Evolutionary conservation across 2,888 invertebrate genomes (phyloP).

Genomic region (Notodonta ziczac): DNA sequence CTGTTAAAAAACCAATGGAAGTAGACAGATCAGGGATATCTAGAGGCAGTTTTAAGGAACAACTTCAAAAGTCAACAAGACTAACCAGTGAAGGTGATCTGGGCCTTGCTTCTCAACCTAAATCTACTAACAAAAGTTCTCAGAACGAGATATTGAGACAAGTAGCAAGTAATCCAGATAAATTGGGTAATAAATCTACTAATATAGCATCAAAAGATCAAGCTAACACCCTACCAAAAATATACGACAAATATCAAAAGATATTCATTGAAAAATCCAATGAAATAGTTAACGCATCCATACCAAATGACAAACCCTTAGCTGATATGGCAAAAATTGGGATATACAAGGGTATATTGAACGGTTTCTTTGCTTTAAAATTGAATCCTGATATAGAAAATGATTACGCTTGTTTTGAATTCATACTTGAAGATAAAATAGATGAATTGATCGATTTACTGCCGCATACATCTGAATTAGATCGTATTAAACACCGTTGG

Average conservation of each 20-base stretch:
- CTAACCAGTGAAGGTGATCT: conserved; percentile 4
- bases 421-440: conserved; percentile 54
- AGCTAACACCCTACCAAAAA: conserved; percentile 22
- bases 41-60: neutral
- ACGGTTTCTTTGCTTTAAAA: conserved; percentile 50
- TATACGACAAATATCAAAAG: conserved; percentile 41
- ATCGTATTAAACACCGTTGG: conserved; percentile 37
- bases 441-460: conserved; percentile 56
- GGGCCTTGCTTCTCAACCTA: neutral
- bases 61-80: neutral
- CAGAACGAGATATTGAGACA: neutral
- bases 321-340: conserved; percentile 44
- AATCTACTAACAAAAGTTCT: neutral
- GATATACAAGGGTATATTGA: conserved; percentile 52
- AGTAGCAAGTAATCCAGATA: neutral
- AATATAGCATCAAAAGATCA: neutral
- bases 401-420: conserved; percentile 52
- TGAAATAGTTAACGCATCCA: conserved; percentile 41
- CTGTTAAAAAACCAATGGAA: neutral
- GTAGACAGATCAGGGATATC: neutral
- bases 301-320: conserved; percentile 34
- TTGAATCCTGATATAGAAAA: conserved; percentile 47
- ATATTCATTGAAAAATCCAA: conserved; percentile 49
- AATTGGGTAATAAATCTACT: neutral
- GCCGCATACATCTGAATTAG: conserved; percentile 50